These are phyloP conservation scores for Drosophila rhopaloa DNA, from an alignment of 1,140 invertebrate species.

Conservation along the genomic window DNA sequence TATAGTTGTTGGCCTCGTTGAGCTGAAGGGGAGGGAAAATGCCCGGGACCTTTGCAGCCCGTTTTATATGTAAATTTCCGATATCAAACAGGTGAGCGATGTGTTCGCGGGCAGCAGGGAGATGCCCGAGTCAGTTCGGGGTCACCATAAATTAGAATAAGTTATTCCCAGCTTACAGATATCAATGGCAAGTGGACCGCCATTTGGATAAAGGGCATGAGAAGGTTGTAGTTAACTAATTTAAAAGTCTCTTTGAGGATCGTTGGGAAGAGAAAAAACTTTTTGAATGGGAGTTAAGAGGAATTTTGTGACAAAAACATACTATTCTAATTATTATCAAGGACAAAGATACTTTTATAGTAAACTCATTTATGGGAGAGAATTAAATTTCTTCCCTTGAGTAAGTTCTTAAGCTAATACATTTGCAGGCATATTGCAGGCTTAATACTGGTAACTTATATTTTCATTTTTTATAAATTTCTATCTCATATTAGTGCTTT, in stretches of 20 bases:
- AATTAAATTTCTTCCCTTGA: too few species aligned
- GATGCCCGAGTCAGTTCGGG: conserved; percentile 7
- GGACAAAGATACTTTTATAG: too few species aligned
- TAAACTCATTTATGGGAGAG: too few species aligned
- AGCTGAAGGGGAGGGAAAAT: conserved; percentile 3
- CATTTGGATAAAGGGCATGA: too few species aligned
- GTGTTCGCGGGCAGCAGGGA: conserved; percentile 1
- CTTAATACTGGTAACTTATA: too few species aligned
- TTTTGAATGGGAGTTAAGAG: background rate
- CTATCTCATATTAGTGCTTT: too few species aligned
- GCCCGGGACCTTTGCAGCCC: conserved; percentile 17
- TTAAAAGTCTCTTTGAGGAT: conserved; percentile 12
- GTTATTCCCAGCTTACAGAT: conserved; percentile 47
- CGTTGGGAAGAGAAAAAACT: background rate
- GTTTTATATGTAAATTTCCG: conserved; percentile 67
- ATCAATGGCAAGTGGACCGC: conserved; percentile 35
- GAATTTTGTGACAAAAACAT: background rate
- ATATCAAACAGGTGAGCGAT: conserved; percentile 58
- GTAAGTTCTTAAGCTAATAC: too few species aligned
- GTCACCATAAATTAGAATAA: conserved; percentile 67
- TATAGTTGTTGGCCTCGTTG: conserved; percentile 27
- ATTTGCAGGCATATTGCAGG: too few species aligned
- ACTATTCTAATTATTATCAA: too few species aligned
- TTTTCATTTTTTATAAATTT: too few species aligned
- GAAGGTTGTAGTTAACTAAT: conserved; percentile 21